Evolutionary conservation across 2,888 invertebrate genomes (phyloP).

Genomic region (Eilema caniola): DNA sequence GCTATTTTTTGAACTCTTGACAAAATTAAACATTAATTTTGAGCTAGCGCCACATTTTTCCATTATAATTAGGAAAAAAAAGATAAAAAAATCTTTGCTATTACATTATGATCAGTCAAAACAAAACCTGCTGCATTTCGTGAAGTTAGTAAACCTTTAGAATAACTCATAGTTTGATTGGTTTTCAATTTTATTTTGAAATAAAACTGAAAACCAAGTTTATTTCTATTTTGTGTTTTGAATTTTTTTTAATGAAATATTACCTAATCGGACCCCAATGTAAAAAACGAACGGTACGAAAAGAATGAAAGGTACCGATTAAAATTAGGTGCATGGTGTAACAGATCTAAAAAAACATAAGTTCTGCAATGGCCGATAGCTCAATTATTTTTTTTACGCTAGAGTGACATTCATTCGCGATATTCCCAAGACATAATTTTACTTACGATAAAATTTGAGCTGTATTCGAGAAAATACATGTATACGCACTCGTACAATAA

Average conservation of each 20-base stretch:
- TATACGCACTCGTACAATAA: constrained; percentile 87
- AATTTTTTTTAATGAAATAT: no score
- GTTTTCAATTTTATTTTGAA: no score
- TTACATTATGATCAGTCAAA: no score
- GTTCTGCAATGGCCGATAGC: neutral
- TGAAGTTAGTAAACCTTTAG: no score
- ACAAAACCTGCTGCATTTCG: no score
- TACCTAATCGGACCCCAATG: no score
- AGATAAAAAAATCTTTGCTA: no score
- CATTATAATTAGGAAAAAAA: no score
- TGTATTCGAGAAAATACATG: constrained; percentile 82
- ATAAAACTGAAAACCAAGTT: no score
- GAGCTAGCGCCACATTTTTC: neutral
- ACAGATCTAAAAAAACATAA: neutral
- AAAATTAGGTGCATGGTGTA: neutral
- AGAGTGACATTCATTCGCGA: constrained; percentile 24
- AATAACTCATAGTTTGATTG: no score
- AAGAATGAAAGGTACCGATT: neutral
- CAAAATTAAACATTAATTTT: neutral
- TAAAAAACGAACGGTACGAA: no score
- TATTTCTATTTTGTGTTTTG: no score
- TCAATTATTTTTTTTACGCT: neutral
- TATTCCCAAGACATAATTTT: constrained; percentile 16
- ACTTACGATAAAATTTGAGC: constrained; percentile 68
- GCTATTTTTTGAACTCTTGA: neutral